Evolutionary conservation across 30 jellyfish, hydroid and myxozoan genomes (phyloP), one percentile per base, ranked within the genome.

Genomic region (Hydractinia symbiolongicarpus): DNA sequence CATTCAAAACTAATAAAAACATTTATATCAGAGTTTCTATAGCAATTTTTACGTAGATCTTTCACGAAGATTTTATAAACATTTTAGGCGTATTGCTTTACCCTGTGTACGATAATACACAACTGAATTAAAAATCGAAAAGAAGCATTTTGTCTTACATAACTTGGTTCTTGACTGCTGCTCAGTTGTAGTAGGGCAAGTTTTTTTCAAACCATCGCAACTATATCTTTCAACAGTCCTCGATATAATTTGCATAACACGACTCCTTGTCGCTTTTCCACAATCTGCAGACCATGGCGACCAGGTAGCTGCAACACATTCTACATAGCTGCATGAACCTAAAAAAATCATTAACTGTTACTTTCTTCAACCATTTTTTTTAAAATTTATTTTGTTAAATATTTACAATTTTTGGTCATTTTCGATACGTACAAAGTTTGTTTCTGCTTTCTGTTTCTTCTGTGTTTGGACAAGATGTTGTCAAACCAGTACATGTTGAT

Each of bases 381-480:
- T 30, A 30, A 0, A 30, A 30, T 30, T 30, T 30, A 30, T 30
- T 30, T 30, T 30, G 44, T 30, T 30, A 30, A 30, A 30, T 30
- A 30, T 30, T 30, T 30, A 30, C 44, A 30, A 30, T 2, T 30
- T 30, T 30, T 30, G 44, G 44, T 30, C 44, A 30, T 1, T 30
- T 30, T 30, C 44, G 44, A 30, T 30, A n/a, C 91, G 7, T 75
- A 83, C 91, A 83, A 60, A 55, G 21, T 74, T 73, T 73, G 20
- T 76, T 83, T 76, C 91, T 83, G 53, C 71, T 79, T 52, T 85
- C 81, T n/a, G 76, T 79, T 21, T 87, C 88, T 5, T 79, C 79
- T 6, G 67, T 76, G 21, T 76, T 50, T 3, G 93, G 82, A 44
- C 93, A 84, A 9, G 83, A 67, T 55, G 62, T 66, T 49, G 81